phyloP scores from a whole-genome alignment of 1,140 invertebrate species.

The Calliphora vicina region DNA sequence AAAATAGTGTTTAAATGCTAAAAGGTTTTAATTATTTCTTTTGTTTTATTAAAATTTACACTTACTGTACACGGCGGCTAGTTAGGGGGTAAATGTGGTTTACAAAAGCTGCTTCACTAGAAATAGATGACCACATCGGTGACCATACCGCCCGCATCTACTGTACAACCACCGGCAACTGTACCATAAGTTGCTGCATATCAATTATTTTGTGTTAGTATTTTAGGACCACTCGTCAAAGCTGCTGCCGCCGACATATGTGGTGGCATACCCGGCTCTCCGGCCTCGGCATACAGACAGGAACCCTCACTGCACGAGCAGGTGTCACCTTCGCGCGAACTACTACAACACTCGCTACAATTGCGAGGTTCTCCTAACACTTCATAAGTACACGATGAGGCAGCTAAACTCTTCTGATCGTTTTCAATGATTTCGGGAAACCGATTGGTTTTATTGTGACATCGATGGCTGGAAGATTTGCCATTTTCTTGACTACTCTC shows the following conservation, averaged over 20 bases:
- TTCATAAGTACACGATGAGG: constrained; percentile 44
- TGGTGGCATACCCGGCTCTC: constrained; percentile 45
- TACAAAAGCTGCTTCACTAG: constrained; percentile 28
- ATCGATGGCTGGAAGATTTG: constrained; percentile 42
- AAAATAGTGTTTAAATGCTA: constrained; percentile 3
- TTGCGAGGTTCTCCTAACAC: constrained; percentile 44
- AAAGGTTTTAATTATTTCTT: not conserved
- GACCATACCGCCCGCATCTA: constrained; percentile 25
- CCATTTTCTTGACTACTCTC: constrained; percentile 55
- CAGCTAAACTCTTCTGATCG: constrained; percentile 11
- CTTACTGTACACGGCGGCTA: constrained; percentile 1
- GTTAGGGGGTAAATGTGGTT: not conserved
- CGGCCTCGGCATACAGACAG: constrained; percentile 61
- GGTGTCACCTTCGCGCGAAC: constrained; percentile 60
- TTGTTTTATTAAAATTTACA: constrained; percentile 18
- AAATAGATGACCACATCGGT: constrained; percentile 42
- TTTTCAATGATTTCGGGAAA: constrained; percentile 39
- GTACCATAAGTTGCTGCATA: constrained; percentile 18
- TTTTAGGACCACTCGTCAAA: constrained; percentile 42
- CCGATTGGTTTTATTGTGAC: constrained; percentile 13
- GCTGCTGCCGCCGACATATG: constrained; percentile 22
- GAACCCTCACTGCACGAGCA: constrained; percentile 63
- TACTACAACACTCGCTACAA: constrained; percentile 61
- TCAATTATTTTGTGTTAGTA: constrained; percentile 43
- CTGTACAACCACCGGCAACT: not conserved